phyloP scores from a whole-genome alignment of 2,888 invertebrate genomes.

The Pseudococcus viburni region DNA sequence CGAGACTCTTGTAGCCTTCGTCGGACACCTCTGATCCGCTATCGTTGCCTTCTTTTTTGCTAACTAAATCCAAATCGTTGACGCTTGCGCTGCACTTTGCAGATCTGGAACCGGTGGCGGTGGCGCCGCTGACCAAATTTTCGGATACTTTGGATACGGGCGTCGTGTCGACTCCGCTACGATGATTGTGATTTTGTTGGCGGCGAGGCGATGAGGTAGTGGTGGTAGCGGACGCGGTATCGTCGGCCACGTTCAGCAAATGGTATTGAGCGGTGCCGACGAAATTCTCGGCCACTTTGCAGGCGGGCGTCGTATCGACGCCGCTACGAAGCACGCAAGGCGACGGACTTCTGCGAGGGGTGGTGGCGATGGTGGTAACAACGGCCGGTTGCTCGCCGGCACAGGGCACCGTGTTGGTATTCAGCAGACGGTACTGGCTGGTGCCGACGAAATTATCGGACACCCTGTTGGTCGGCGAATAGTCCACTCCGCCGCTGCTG shows the following conservation, averaged over 20 bases:
- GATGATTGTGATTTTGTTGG: conserved; percentile 62
- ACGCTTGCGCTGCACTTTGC: conserved; percentile 56
- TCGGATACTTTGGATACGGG: conserved; percentile 70
- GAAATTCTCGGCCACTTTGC: conserved; percentile 70
- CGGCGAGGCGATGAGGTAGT: neutral
- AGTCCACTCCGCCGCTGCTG: conserved; percentile 70
- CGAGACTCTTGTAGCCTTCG: conserved; percentile 87
- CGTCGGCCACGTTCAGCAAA: conserved; percentile 63
- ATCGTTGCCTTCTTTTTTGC: conserved; percentile 68
- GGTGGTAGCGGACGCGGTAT: neutral
- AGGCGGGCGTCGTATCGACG: conserved; percentile 72
- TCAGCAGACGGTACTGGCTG: conserved; percentile 66
- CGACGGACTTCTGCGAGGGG: conserved; percentile 68
- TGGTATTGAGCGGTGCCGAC: conserved; percentile 67
- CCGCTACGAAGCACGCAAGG: conserved; percentile 66
- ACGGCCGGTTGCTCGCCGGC: neutral
- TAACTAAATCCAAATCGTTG: conserved; percentile 63
- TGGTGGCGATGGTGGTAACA: no score
- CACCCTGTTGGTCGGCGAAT: conserved; percentile 71
- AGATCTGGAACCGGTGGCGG: conserved; percentile 69
- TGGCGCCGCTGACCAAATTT: conserved; percentile 67
- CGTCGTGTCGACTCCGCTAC: conserved; percentile 69
- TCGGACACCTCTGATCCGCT: conserved; percentile 83
- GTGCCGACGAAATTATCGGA: conserved; percentile 69
- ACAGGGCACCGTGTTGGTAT: conserved; percentile 47